Conservation (phyloP, 2,113 vertebrate species). For the Spheniscus mendiculus region DNA sequence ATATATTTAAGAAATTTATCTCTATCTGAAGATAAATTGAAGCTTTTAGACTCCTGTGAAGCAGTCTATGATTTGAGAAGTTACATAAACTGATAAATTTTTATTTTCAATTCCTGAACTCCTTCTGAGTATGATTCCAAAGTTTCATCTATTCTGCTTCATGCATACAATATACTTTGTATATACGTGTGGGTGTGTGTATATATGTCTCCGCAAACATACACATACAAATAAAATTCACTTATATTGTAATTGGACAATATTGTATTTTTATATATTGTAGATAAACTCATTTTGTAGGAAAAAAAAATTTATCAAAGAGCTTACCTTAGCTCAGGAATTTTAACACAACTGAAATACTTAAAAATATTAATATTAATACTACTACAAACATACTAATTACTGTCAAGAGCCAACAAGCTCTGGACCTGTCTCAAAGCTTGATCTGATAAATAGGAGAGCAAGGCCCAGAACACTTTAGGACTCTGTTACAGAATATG, state of each 20-base stretch:
- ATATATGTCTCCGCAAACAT: fast-evolving
- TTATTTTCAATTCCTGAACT: not conserved
- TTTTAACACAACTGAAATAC: not conserved
- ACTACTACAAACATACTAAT: not conserved
- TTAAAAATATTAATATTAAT: not conserved
- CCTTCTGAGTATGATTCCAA: not conserved
- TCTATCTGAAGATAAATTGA: not conserved
- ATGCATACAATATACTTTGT: not conserved
- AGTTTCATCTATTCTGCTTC: not conserved
- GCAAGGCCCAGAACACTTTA: not conserved
- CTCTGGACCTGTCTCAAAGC: not conserved
- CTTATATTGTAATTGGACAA: not conserved
- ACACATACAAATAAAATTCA: not conserved
- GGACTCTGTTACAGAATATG: too few species aligned
- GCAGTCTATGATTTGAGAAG: not conserved
- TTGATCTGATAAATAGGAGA: not conserved
- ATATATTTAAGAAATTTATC: not conserved
- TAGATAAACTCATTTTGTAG: not conserved
- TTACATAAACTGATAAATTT: not conserved
- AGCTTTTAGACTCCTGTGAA: not conserved
- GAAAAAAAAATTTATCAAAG: not conserved
- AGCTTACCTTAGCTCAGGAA: not conserved
- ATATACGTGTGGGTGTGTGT: fast-evolving
- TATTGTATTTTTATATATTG: not conserved
- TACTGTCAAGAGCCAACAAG: not conserved